Conservation (phyloP, 2,113 vertebrate species). For the Hippoglossus stenolepis region DNA sequence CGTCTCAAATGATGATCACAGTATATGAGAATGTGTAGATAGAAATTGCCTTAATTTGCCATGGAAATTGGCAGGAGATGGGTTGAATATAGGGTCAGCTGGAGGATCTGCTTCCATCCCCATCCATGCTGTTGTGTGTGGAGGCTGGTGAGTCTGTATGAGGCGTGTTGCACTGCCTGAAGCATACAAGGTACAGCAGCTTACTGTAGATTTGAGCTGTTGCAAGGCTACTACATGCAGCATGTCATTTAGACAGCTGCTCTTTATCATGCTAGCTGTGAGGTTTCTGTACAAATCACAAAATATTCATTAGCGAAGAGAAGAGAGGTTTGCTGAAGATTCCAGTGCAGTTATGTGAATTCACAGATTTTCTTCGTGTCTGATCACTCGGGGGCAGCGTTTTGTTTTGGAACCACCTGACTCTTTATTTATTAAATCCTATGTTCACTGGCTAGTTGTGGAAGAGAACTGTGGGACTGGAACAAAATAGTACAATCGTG, state of each 20-base stretch:
- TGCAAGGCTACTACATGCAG: not conserved
- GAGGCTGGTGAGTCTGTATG: not conserved
- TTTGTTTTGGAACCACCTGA: too few species aligned
- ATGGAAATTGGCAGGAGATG: slow-evolving; percentile 24
- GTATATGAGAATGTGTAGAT: slow-evolving; percentile 28
- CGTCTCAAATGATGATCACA: slow-evolving; percentile 23
- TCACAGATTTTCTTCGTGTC: too few species aligned
- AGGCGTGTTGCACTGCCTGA: not conserved
- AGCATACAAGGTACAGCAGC: not conserved
- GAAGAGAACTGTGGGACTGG: too few species aligned
- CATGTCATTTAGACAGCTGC: not conserved
- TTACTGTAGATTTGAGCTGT: not conserved
- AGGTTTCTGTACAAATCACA: not conserved
- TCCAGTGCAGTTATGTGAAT: not conserved
- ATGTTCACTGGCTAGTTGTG: too few species aligned
- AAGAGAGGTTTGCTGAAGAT: not conserved
- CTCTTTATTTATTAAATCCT: too few species aligned
- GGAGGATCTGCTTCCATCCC: slow-evolving; percentile 34
- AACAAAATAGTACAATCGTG: too few species aligned
- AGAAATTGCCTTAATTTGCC: slow-evolving; percentile 29
- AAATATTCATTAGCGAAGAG: not conserved
- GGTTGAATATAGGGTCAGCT: slow-evolving; percentile 55
- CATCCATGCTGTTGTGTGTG: not conserved
- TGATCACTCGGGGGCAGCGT: too few species aligned
- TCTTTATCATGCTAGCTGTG: not conserved